phyloP scores from a whole-genome alignment of 1,140 invertebrate genomes.

The Ptiloglossa arizonensis region DNA sequence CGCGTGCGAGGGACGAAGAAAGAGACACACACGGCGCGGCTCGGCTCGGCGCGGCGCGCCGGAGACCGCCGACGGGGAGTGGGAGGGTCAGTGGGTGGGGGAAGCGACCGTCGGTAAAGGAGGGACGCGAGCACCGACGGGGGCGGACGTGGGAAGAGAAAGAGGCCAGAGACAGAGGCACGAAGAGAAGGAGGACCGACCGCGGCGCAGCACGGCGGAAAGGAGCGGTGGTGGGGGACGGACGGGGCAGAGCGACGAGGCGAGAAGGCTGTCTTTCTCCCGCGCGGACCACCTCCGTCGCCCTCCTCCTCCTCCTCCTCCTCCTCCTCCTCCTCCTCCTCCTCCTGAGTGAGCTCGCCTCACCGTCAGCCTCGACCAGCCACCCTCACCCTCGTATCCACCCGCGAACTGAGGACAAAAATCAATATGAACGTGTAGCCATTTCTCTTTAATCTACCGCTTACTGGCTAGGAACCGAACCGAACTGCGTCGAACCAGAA shows the following conservation, averaged over 20 bases:
- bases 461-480: slow-evolving; percentile 76
- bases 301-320: slow-evolving; percentile 23
- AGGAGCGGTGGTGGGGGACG: slow-evolving; percentile 12
- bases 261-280: slow-evolving; percentile 78
- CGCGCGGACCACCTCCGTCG: slow-evolving; percentile 66
- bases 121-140: neutral
- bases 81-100: slow-evolving; percentile 6
- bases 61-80: too few species aligned
- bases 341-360: slow-evolving; percentile 57
- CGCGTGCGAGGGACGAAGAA: slow-evolving; percentile 28
- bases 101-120: slow-evolving; percentile 18
- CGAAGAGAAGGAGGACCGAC: slow-evolving; percentile 41
- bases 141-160: slow-evolving; percentile 28
- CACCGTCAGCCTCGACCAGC: slow-evolving; percentile 58
- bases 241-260: slow-evolving; percentile 70
- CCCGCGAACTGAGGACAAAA: slow-evolving; percentile 80
- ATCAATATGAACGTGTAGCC: slow-evolving; percentile 83
- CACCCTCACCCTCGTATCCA: slow-evolving; percentile 66
- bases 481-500: slow-evolving; percentile 72
- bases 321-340: slow-evolving; percentile 26
- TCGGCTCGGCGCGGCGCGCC: too few species aligned
- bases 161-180: slow-evolving; percentile 43
- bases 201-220: slow-evolving; percentile 23
- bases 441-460: slow-evolving; percentile 82
- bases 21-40: slow-evolving; percentile 5